These are phyloP conservation scores for Orthonyx spaldingii DNA, from an alignment of 2,113 vertebrate genomes.

Conservation along the genomic window DNA sequence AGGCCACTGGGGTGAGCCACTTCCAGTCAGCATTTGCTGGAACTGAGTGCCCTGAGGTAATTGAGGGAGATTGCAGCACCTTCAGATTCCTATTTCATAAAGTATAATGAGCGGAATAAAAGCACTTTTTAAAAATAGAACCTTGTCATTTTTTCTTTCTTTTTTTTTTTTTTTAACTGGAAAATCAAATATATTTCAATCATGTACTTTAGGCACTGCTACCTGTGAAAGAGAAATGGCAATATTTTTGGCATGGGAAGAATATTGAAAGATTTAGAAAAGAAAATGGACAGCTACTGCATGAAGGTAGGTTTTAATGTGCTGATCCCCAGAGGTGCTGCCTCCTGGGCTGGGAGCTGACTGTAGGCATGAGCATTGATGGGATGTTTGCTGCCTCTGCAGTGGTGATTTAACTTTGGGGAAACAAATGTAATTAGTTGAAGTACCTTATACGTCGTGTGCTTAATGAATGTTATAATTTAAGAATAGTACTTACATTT, in stretches of 20 bases:
- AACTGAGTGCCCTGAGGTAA: not conserved
- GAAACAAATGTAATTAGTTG: not conserved
- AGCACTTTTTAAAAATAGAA: not conserved
- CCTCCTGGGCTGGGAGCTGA: not conserved
- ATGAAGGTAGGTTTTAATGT: not conserved
- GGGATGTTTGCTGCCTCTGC: not conserved
- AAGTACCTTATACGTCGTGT: not conserved
- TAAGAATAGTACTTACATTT: not conserved
- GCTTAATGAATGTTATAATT: not conserved
- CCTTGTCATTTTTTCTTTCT: not conserved
- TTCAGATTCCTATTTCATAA: not conserved
- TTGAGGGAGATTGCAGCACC: not conserved
- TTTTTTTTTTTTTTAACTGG: not conserved
- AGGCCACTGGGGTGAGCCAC: not conserved
- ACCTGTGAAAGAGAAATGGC: not conserved
- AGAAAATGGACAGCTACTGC: not conserved
- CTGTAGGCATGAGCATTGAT: not conserved
- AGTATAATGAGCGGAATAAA: not conserved
- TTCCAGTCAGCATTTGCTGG: not conserved
- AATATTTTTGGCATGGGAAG: not conserved
- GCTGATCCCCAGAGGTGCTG: not conserved
- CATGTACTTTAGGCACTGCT: not conserved
- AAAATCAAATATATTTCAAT: not conserved
- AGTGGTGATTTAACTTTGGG: not conserved
- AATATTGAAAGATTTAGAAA: not conserved